phyloP scores from a whole-genome alignment of 2,888 invertebrate genomes.

The Acleris cristana region DNA sequence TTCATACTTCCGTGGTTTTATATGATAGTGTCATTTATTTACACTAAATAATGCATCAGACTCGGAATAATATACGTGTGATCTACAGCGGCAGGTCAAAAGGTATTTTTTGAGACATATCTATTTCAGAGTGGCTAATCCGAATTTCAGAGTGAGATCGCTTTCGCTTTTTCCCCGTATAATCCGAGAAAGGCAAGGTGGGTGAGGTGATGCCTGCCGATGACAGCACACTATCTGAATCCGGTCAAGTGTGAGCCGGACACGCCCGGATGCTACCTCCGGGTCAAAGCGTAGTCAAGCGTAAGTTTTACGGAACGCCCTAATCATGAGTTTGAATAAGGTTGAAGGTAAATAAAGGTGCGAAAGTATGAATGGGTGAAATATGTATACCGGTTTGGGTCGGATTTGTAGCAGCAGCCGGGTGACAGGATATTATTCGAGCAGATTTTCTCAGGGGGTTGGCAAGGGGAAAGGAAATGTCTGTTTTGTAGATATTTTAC shows the following conservation, averaged over 20 bases:
- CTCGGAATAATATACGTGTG: no score
- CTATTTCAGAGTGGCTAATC: not conserved
- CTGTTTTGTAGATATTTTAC: slow-evolving; percentile 4
- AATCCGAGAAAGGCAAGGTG: slow-evolving; percentile 16
- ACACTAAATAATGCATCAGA: no score
- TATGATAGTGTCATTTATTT: no score
- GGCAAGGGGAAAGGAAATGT: slow-evolving; percentile 15
- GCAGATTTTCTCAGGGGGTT: slow-evolving; percentile 26
- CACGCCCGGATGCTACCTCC: slow-evolving; percentile 15
- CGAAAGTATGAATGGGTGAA: slow-evolving; percentile 35
- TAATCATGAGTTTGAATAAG: slow-evolving; percentile 37
- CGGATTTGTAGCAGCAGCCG: slow-evolving; percentile 32
- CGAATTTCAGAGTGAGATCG: slow-evolving; percentile 4
- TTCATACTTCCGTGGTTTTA: no score
- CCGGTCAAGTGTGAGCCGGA: slow-evolving; percentile 27
- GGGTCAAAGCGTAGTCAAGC: slow-evolving; percentile 26
- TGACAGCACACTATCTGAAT: slow-evolving; percentile 32
- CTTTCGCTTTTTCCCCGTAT: slow-evolving; percentile 1
- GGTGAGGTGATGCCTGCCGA: slow-evolving; percentile 29
- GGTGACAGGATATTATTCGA: slow-evolving; percentile 32
- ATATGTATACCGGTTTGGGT: slow-evolving; percentile 37
- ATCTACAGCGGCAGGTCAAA: no score
- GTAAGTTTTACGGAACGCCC: slow-evolving; percentile 23
- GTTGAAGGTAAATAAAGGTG: slow-evolving; percentile 37
- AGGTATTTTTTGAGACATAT: no score